Evolutionary conservation across 2,113 vertebrate species (phyloP), one percentile per base, ranked within the genome.

Genomic region (Myrmecobius fasciatus): DNA sequence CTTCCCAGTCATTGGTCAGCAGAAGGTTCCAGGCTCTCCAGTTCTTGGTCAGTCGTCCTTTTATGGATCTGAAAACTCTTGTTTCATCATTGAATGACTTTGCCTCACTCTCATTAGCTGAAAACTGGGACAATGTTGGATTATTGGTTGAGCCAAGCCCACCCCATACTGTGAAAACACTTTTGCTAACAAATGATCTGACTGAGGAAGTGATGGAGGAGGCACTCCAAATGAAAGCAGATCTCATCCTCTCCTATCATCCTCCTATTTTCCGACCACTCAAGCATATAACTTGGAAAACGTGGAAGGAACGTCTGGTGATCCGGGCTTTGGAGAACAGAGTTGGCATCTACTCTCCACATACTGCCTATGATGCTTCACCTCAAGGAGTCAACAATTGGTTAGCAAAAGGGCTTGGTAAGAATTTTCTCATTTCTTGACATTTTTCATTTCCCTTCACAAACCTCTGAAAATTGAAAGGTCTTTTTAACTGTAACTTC

Each of bases 121-220:
- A 99, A 96, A 99, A 99, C 14, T 99, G 99, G 99, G 99, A 99
- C 98, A 99, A 99, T 0, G 99, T 99, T 3, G 99, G 99, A 4
- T 97, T 99, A 48, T 98, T 99, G 98, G 99, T 99, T 28, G 99
- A 99, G 97, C 99, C 99, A 0, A 99, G 99, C 83, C 99, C 99
- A 89, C 98, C 98, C 0, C 99, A 99, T n/a, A 95, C 97, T 0
- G 97, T 99, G 36, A 98, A 96, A 91, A 99, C 98, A 3, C 98
- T 99, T 95, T 98, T 99, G 93, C 98, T 99, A 3, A 99, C 99
- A 91, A 99, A 99, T 24, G 99, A 99, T 94, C 98, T 99, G 25
- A 99, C 99, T 0, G 98, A 99, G 28, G 97, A 98, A 0, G 99
- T 99, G 93, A 99, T 99, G 99, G 98, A 99, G 25, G 99, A 99